These are phyloP conservation scores for Cheilosia soror DNA, from an alignment of 2,888 invertebrate genomes.

Conservation along the genomic window DNA sequence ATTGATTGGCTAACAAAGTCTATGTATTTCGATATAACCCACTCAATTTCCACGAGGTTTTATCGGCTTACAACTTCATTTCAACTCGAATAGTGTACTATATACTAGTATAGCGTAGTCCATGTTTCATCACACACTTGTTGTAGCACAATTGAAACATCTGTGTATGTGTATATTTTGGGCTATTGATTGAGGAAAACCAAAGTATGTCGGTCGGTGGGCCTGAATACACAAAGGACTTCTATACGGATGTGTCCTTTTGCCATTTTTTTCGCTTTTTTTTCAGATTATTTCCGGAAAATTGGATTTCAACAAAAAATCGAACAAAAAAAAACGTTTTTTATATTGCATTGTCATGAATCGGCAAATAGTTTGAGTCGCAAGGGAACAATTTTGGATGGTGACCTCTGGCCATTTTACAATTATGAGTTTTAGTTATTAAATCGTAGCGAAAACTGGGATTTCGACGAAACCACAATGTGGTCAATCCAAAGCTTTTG, in stretches of 20 bases:
- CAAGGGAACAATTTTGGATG: slow-evolving; percentile 35
- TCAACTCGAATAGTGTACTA: slow-evolving; percentile 53
- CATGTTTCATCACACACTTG: slow-evolving; percentile 62
- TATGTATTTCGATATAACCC: slow-evolving; percentile 45
- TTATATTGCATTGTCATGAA: slow-evolving; percentile 41
- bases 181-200: slow-evolving; percentile 63
- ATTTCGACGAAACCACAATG: too few relatives aligned
- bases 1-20: slow-evolving; percentile 66
- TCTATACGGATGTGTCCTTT: slow-evolving; percentile 39
- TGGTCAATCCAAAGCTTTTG: too few relatives aligned
- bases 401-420: slow-evolving; percentile 39
- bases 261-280: slow-evolving; percentile 15
- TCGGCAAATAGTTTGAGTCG: slow-evolving; percentile 37
- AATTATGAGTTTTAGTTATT: slow-evolving; percentile 6
- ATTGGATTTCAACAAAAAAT: slow-evolving; percentile 65
- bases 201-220: slow-evolving; percentile 39
- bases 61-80: slow-evolving; percentile 70
- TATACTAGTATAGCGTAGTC: slow-evolving; percentile 12
- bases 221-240: slow-evolving; percentile 61
- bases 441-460: too few relatives aligned
- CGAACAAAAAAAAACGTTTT: slow-evolving; percentile 21
- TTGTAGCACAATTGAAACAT: slow-evolving; percentile 43
- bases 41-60: slow-evolving; percentile 68
- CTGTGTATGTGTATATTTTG: slow-evolving; percentile 17
- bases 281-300: slow-evolving; percentile 68